Conservation (phyloP, 2,888 invertebrate genomes). For the Tinea pellionella region DNA sequence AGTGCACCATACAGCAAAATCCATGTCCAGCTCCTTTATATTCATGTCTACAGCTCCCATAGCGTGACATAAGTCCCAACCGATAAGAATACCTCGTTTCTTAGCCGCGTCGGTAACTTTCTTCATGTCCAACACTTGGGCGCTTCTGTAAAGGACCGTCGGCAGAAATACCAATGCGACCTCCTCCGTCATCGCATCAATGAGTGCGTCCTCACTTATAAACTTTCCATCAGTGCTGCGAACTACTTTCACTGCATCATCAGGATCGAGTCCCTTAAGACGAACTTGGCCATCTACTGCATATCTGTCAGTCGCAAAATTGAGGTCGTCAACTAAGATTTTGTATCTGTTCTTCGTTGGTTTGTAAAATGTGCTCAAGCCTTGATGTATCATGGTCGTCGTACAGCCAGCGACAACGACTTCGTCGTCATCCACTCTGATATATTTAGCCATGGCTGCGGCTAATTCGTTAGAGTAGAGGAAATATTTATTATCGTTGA, state of each 20-base stretch:
- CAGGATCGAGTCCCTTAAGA: conserved; percentile 39
- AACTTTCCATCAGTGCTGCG: conserved; percentile 28
- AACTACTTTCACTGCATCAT: conserved; percentile 47
- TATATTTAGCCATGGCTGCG: conserved; percentile 41
- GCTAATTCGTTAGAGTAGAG: conserved; percentile 37
- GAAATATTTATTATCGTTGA: conserved; percentile 39
- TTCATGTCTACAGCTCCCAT: conserved; percentile 43
- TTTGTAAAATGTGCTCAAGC: conserved; percentile 47
- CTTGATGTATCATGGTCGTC: conserved; percentile 46
- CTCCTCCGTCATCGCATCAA: conserved; percentile 47
- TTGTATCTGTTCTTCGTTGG: conserved; percentile 41
- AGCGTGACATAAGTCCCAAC: conserved; percentile 53
- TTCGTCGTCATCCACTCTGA: conserved; percentile 42
- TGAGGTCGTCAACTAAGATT: conserved; percentile 48
- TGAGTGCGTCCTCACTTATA: conserved; percentile 41
- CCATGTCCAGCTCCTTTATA: conserved; percentile 39
- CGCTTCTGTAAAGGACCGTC: conserved; percentile 42
- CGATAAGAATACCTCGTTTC: conserved; percentile 37
- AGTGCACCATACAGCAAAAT: conserved; percentile 57
- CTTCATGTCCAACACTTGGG: conserved; percentile 47
- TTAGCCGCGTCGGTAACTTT: conserved; percentile 41
- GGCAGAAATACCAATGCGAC: conserved; percentile 42
- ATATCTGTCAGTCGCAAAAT: conserved; percentile 52
- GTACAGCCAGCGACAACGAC: conserved; percentile 36
- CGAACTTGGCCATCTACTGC: conserved; percentile 50